Conservation (phyloP, 2,797 vertebrate species). For the Pseudochirops corinnae region DNA sequence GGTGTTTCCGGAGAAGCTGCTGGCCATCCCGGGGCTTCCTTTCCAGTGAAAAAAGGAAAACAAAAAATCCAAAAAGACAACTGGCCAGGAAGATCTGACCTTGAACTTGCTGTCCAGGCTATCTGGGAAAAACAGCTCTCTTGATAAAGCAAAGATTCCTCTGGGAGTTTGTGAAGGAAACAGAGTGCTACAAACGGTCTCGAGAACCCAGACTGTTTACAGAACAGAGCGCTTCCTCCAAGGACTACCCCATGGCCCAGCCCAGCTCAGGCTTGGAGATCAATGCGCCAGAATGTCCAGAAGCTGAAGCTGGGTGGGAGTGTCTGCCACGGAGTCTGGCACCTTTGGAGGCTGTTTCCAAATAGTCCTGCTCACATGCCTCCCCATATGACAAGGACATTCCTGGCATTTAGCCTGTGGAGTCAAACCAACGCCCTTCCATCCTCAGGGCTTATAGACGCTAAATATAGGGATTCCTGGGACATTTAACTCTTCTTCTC, state of each 20-base stretch:
- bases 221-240: neutral
- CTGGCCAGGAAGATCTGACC: neutral
- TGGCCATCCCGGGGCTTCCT: neutral
- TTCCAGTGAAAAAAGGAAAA: neutral
- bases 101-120: constrained; percentile 57
- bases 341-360: neutral
- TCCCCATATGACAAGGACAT: neutral
- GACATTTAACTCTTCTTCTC: neutral
- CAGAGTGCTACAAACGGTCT: neutral
- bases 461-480: neutral
- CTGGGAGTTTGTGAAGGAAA: constrained; percentile 33
- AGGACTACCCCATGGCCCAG: neutral
- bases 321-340: no score
- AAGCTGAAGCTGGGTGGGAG: neutral
- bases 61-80: neutral
- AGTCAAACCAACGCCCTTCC: neutral
- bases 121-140: constrained; percentile 40
- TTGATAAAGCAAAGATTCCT: constrained; percentile 25
- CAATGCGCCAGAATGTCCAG: neutral
- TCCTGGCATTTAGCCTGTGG: neutral
- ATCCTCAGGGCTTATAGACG: no score
- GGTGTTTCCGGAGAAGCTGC: neutral
- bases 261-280: neutral
- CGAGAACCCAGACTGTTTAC: neutral
- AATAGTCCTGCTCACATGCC: no score